Conservation (phyloP, 1,140 invertebrate species). For the Bathynomus jamesi region DNA sequence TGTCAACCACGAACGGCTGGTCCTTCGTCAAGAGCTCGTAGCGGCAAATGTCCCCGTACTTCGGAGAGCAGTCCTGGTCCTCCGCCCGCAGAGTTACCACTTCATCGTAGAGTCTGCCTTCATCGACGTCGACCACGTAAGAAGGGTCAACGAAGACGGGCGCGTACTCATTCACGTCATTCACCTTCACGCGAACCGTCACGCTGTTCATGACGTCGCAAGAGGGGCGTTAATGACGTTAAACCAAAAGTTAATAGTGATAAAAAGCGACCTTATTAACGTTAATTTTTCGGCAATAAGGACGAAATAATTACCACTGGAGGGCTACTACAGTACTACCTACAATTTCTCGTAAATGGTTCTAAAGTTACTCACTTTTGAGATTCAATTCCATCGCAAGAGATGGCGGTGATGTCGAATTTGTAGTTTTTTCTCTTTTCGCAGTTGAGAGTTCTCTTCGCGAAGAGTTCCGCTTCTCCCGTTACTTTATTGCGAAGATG, state of each 20-base stretch:
- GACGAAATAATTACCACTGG: neutral
- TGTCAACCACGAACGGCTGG: slow-evolving; percentile 86
- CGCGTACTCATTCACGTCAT: slow-evolving; percentile 89
- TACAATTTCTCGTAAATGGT: neutral
- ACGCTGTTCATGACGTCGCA: slow-evolving; percentile 60
- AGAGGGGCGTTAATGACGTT: neutral
- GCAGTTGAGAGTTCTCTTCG: slow-evolving; percentile 75
- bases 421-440: slow-evolving; percentile 90
- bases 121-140: slow-evolving; percentile 81
- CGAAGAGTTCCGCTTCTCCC: slow-evolving; percentile 58
- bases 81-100: slow-evolving; percentile 81
- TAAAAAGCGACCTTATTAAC: neutral
- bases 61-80: slow-evolving; percentile 82
- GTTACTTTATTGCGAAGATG: slow-evolving; percentile 48
- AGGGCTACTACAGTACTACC: neutral
- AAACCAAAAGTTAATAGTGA: neutral
- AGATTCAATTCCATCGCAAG: slow-evolving; percentile 73
- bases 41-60: slow-evolving; percentile 89
- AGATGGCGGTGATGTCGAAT: slow-evolving; percentile 87
- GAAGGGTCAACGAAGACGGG: slow-evolving; percentile 81
- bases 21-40: slow-evolving; percentile 85
- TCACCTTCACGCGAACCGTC: slow-evolving; percentile 87
- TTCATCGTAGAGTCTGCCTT: slow-evolving; percentile 79
- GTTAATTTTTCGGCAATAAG: too few species aligned
- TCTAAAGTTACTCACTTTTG: slow-evolving; percentile 56